Base-by-base conservation (phyloP, 2,113 vertebrate genomes). In the Platysteira castanea region DNA sequence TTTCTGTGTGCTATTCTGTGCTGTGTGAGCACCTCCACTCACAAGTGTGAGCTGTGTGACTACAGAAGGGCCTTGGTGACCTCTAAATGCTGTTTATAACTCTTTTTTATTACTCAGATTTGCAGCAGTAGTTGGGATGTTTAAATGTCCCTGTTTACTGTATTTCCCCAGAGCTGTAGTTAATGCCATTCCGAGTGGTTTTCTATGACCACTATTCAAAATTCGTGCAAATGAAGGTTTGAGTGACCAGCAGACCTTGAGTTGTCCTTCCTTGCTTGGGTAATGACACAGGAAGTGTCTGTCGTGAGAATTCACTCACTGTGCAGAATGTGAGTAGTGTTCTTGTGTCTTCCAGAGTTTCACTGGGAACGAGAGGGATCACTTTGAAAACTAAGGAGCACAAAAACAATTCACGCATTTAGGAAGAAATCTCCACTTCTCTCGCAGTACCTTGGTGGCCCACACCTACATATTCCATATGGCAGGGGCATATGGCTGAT, bases 291-390 rank as follows among this genome's bases (percentile, higher is more conserved):
- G 31, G 37, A 47, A 61, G 7, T 7, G 4, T 19, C 22, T 18
- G 31, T 33, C 69, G 17, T 59, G 39, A 12, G 37, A 76, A 57
- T 20, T 75, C 47, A 59, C 67, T 65, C 39, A 13, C 4, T 0
- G 4, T 33, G 49, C 68, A 63, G 59, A 63, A 50, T 11, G 8
- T 2, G 24, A 84, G 47, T 33, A 75, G 60, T 31, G 19, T 21
- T 52, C 59, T 60, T 24, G 26, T 22, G 22, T 28, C 52, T 54
- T 84, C 68, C n/a, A n/a, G 46, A 82, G 27, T 81, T 76, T 49
- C 30, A 24, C 0, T 6, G 0, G 1, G 5, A 76, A 49, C 0
- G 0, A 68, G 35, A 78, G 6, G 20, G 27, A 41, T 2, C 1
- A 1, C 57, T 92, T 65, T 81, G 53, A 83, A 82, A 94, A 82